Percentiles rank a stretch among this genome's conserved stretches.
Evolutionary conservation across 1,140 invertebrate genomes (phyloP).

Genomic region (Sitodiplosis mosellana): DNA sequence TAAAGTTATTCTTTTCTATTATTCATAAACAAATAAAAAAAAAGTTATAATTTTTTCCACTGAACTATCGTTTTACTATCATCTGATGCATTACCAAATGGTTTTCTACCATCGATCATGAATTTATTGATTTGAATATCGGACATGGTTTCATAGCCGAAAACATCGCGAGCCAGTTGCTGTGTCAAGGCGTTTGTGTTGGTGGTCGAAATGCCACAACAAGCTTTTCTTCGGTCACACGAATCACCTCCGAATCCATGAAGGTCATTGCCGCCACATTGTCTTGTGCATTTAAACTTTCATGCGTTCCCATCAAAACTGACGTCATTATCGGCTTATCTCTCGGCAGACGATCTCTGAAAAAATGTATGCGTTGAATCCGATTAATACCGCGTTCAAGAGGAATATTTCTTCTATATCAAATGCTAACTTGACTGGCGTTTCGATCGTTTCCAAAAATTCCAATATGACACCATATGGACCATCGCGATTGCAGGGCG

Average conservation of each 20-base stretch:
- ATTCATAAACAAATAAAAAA: too few relatives aligned
- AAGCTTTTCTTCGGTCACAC: conserved; percentile 42
- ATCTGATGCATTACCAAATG: conserved; percentile 53
- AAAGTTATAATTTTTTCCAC: conserved; percentile 37
- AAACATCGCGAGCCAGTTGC: conserved; percentile 63
- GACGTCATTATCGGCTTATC: conserved; percentile 54
- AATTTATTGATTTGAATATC: conserved; percentile 69
- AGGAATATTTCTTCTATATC: background rate
- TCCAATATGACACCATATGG: conserved; percentile 54
- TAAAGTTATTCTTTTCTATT: too few relatives aligned
- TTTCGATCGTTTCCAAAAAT: conserved; percentile 57
- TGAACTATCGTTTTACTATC: conserved; percentile 50
- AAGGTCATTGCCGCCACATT: conserved; percentile 57
- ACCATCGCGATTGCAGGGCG: conserved; percentile 42
- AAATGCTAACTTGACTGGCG: conserved; percentile 37
- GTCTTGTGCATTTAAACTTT: conserved; percentile 39
- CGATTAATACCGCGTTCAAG: conserved; percentile 3
- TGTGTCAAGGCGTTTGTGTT: conserved; percentile 71
- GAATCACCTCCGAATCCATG: conserved; percentile 54
- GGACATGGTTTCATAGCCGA: conserved; percentile 53
- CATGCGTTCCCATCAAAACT: conserved; percentile 69
- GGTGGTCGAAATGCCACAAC: conserved; percentile 60
- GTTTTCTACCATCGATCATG: conserved; percentile 46
- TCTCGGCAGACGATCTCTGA: conserved; percentile 39
- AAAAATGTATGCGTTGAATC: too few relatives aligned